Evolutionary conservation across 2,113 vertebrate genomes (phyloP), one percentile per base, ranked within the genome.

Genomic region (Sebastes fasciatus): DNA sequence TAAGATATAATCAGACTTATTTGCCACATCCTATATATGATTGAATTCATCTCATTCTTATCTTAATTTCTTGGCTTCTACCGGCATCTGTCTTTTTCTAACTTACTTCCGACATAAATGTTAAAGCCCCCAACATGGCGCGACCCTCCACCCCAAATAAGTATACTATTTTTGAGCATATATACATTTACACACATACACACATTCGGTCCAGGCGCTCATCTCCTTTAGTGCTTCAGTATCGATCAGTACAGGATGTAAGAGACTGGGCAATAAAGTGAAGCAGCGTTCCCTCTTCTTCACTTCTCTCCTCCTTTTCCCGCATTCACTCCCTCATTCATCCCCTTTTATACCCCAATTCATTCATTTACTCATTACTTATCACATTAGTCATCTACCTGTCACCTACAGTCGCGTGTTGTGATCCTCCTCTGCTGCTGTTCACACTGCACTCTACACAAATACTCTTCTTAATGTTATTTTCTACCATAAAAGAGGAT

Each of bases 201-300:
- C 52, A 71, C 64, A 19, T 65, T 63, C 6, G 52, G 61, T 74
- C 54, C 57, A 49, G 77, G 79, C 69, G 91, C 82, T 96, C 55
- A 94, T 94, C 86, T 79, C 75, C 90, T 96, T 95, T 94, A 93
- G 93, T 94, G 94, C 86, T 92, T 89, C 67, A 5, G 45, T 96
- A 93, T 93, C 92, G 95, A 93, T 96, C 94, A 92, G 51, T 40
- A 86, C 79, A 94, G 93, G 92, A 93, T 94, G 85, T 88, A 90
- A 83, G 77, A 92, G 94, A 94, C 92, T 74, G 80, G 16, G 93
- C 92, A 94, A 92, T 95, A 95, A 94, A 94, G 89, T 85, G 88
- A 83, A 92, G 90, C 87, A 73, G 71, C 17, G 84, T 87, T 91
- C 85, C 73, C 55, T 91, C 89, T 83, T 91, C 73, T 87, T 86